phyloP scores from a whole-genome alignment of 2,797 vertebrate genomes.

The Melanotaenia maccullochi region DNA sequence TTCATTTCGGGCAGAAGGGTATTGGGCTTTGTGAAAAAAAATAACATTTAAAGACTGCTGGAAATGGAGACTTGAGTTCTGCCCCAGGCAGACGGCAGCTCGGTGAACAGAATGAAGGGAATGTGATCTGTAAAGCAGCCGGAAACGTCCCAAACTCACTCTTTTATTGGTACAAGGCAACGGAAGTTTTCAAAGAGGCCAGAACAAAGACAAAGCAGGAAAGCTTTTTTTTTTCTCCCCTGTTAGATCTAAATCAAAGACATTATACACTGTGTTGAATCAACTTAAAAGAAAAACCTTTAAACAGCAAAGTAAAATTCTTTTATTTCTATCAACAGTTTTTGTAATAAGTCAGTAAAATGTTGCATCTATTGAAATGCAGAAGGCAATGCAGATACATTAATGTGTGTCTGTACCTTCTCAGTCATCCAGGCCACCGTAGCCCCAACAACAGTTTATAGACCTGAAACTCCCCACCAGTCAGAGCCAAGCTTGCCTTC shows the following conservation, averaged over 20 bases:
- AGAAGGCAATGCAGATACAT: too few relatives aligned
- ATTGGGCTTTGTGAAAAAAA: conserved; percentile 42
- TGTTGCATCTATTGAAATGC: not conserved
- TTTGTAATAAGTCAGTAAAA: not conserved
- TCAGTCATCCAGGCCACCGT: too few relatives aligned
- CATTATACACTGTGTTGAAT: conserved; percentile 5
- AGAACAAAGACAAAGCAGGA: conserved; percentile 28
- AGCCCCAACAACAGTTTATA: too few relatives aligned
- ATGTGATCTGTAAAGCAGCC: conserved; percentile 43
- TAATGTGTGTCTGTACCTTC: too few relatives aligned
- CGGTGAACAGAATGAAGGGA: conserved; percentile 16
- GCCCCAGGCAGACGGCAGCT: conserved; percentile 34
- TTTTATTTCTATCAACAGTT: not conserved
- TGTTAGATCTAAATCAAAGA: conserved; percentile 6
- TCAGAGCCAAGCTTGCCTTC: too few relatives aligned
- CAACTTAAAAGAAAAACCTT: not conserved
- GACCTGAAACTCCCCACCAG: too few relatives aligned
- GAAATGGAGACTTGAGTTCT: conserved; percentile 27
- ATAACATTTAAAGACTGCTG: conserved; percentile 41
- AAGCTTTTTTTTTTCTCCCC: conserved; percentile 1
- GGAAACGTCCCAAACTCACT: conserved; percentile 43
- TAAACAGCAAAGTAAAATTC: not conserved
- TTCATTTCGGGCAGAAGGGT: conserved; percentile 51
- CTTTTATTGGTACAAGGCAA: conserved; percentile 48
- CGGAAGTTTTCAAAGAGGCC: conserved; percentile 21